Evolutionary conservation across 53 echinoderm and acorn worm species (phyloP).

Genomic region (Holothuria leucospilota): DNA sequence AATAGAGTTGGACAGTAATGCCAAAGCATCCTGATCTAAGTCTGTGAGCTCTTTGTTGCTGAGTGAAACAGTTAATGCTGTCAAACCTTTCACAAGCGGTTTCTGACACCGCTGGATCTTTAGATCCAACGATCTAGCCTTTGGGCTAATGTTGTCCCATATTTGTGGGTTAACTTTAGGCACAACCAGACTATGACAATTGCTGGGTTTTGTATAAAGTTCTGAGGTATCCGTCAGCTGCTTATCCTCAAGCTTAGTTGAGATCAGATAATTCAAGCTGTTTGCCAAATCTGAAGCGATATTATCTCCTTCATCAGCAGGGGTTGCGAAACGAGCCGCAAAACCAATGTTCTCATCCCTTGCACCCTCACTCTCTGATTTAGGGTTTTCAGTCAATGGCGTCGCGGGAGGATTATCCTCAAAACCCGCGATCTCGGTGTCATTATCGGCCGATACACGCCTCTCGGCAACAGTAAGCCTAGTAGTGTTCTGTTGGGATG

Average conservation of each 20-base stretch:
- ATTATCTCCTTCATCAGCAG: neutral
- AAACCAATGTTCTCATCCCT: neutral
- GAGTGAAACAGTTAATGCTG: neutral
- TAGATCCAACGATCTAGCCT: neutral
- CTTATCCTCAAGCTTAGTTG: neutral
- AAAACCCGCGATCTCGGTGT: too few species aligned
- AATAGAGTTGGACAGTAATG: neutral
- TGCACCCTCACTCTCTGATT: too few species aligned
- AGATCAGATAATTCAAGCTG: neutral
- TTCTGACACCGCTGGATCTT: slow-evolving; percentile 14
- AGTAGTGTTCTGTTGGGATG: too few species aligned
- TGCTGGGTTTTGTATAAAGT: neutral
- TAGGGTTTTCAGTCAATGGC: too few species aligned
- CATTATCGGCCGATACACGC: too few species aligned
- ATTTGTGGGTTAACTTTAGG: slow-evolving; percentile 27
- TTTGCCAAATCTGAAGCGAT: slow-evolving; percentile 1
- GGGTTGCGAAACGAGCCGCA: slow-evolving; percentile 7
- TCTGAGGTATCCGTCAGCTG: neutral
- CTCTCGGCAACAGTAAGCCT: too few species aligned
- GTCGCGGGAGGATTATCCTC: too few species aligned
- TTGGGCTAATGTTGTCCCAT: slow-evolving; percentile 1
- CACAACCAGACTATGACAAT: slow-evolving; percentile 6
- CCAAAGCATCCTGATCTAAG: slow-evolving; percentile 3
- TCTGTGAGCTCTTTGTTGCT: neutral
- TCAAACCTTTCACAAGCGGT: slow-evolving; percentile 19